Percentiles rank a stretch among this genome's conserved stretches.
phyloP scores from a whole-genome alignment of 2,113 vertebrate species.

The Gadus chalcogrammus region DNA sequence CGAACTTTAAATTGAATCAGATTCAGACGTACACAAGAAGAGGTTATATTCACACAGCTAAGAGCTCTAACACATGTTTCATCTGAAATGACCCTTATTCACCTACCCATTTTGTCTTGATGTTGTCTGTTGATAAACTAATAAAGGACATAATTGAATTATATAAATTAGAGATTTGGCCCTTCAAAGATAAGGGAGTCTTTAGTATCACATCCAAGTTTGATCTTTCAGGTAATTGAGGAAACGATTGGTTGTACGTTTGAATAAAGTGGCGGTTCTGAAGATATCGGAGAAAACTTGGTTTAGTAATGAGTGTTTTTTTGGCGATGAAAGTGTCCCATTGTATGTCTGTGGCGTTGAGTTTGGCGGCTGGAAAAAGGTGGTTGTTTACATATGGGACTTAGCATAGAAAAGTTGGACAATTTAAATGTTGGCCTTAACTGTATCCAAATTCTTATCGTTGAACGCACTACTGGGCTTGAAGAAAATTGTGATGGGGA shows the following conservation, averaged over 20 bases:
- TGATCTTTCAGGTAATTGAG: conserved; percentile 6
- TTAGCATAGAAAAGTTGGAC: not conserved
- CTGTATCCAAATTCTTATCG: not conserved
- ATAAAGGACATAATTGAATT: too few relatives aligned
- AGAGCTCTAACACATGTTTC: conserved; percentile 9
- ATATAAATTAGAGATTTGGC: too few relatives aligned
- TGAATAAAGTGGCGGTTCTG: conserved; percentile 14
- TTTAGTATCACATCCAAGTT: conserved; percentile 4
- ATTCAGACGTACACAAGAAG: conserved; percentile 8
- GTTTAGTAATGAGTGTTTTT: not conserved
- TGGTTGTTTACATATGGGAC: not conserved
- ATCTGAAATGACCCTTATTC: conserved; percentile 11
- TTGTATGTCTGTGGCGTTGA: not conserved
- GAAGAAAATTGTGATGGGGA: not conserved
- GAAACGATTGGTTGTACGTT: not conserved
- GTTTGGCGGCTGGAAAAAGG: not conserved
- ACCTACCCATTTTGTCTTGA: conserved; percentile 15
- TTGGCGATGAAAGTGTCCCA: conserved; percentile 9
- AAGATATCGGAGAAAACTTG: conserved; percentile 14
- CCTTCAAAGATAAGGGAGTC: not conserved
- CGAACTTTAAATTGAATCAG: conserved; percentile 20
- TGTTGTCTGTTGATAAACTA: not conserved
- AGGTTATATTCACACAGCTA: conserved; percentile 12
- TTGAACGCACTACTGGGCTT: not conserved
- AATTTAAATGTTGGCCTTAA: not conserved